phyloP scores from a whole-genome alignment of 2,797 vertebrate species.

The Ceryle rudis region DNA sequence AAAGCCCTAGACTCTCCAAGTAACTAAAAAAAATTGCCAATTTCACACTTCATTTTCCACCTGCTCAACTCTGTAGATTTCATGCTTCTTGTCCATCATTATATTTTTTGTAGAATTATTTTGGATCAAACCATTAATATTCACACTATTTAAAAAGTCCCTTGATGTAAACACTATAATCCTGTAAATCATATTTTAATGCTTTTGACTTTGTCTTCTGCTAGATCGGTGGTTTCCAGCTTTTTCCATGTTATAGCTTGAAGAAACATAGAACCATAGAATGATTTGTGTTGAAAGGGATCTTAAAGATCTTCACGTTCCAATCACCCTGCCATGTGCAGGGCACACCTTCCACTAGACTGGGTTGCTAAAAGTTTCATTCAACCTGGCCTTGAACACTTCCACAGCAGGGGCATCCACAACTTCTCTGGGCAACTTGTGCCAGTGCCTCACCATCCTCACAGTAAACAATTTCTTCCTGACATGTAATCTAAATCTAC shows the following conservation, averaged over 20 bases:
- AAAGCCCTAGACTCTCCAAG: not conserved
- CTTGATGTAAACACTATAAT: not conserved
- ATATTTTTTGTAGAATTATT: not conserved
- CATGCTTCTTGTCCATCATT: not conserved
- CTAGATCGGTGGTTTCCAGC: not conserved
- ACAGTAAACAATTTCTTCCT: not conserved
- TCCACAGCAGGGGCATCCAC: not conserved
- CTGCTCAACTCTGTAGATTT: not conserved
- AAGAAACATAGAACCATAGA: not conserved
- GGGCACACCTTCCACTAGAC: not conserved
- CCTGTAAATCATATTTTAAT: not conserved
- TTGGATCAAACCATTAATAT: not conserved
- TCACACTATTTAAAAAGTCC: not conserved
- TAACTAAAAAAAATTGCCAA: conserved; percentile 31
- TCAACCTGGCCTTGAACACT: not conserved
- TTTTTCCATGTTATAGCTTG: not conserved
- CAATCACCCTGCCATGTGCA: not conserved
- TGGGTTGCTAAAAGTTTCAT: not conserved
- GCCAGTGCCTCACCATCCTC: not conserved
- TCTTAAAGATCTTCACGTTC: not conserved
- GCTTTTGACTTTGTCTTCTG: not conserved
- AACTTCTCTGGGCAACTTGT: not conserved
- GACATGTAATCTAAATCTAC: not conserved
- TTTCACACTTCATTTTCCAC: conserved; percentile 63
- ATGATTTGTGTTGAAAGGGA: not conserved